Evolutionary conservation across 2,888 invertebrate genomes (phyloP).

Genomic region (Candidula unifasciata): DNA sequence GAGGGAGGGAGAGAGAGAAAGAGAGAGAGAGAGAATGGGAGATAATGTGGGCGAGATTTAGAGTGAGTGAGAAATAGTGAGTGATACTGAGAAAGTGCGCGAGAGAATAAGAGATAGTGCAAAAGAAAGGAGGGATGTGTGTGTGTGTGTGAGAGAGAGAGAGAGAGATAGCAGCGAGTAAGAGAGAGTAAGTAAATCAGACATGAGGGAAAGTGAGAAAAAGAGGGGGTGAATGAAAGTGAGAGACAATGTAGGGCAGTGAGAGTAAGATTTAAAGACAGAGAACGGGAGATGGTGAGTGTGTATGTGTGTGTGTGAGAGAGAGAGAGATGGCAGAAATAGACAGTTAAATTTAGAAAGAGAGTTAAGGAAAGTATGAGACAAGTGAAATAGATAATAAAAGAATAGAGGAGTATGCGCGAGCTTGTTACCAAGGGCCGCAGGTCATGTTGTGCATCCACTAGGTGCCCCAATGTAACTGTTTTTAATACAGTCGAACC

Average conservation of each 20-base stretch:
- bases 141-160: neutral
- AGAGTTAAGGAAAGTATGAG: slow-evolving; percentile 21
- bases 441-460: no score
- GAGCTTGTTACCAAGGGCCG: no score
- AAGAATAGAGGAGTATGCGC: no score
- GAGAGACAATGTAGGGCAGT: neutral
- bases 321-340: neutral
- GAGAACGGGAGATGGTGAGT: neutral
- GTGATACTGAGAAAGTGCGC: neutral
- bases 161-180: neutral
- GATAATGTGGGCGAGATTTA: neutral
- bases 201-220: neutral
- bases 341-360: neutral
- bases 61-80: neutral
- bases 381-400: no score
- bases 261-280: slow-evolving; percentile 3
- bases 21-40: neutral
- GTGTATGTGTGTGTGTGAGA: slow-evolving; percentile 11
- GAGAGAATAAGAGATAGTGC: neutral
- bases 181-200: no score
- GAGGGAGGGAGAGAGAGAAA: neutral
- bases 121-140: neutral
- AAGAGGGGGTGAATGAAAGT: no score
- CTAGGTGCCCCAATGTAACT: no score
- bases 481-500: no score